phyloP scores from a whole-genome alignment of 1,140 invertebrate species.

The Solen grandis region DNA sequence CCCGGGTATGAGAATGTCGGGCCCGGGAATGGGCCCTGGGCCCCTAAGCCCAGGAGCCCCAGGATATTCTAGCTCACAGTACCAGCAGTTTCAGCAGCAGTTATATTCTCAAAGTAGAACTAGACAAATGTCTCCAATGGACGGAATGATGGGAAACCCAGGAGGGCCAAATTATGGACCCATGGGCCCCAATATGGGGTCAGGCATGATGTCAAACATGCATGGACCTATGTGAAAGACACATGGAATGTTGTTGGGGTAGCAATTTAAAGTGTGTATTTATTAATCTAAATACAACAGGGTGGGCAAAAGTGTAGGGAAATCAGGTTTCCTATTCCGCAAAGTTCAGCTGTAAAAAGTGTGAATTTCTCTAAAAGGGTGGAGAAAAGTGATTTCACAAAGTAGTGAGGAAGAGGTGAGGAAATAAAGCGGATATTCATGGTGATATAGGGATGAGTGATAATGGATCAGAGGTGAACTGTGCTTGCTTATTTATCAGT shows the following conservation, averaged over 20 bases:
- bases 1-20: constrained; percentile 60
- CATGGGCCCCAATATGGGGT: constrained; percentile 57
- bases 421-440: too few relatives aligned
- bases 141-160: constrained; percentile 68
- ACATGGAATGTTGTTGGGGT: background rate
- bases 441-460: too few relatives aligned
- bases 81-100: constrained; percentile 79
- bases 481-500: too few relatives aligned
- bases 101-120: constrained; percentile 73
- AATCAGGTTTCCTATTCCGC: background rate
- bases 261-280: background rate
- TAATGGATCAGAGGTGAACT: too few relatives aligned
- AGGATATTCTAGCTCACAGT: constrained; percentile 66
- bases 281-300: constrained; percentile 1
- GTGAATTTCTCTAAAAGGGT: background rate
- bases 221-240: constrained; percentile 58
- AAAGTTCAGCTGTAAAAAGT: background rate
- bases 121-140: constrained; percentile 74
- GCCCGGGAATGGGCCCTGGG: constrained; percentile 41
- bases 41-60: constrained; percentile 58
- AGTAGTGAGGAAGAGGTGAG: too few relatives aligned
- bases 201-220: constrained; percentile 74
- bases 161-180: constrained; percentile 63
- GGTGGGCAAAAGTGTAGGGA: background rate
- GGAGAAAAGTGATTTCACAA: background rate